Evolutionary conservation across 2,113 vertebrate genomes (phyloP).

Genomic region (Cnemophilus loriae): DNA sequence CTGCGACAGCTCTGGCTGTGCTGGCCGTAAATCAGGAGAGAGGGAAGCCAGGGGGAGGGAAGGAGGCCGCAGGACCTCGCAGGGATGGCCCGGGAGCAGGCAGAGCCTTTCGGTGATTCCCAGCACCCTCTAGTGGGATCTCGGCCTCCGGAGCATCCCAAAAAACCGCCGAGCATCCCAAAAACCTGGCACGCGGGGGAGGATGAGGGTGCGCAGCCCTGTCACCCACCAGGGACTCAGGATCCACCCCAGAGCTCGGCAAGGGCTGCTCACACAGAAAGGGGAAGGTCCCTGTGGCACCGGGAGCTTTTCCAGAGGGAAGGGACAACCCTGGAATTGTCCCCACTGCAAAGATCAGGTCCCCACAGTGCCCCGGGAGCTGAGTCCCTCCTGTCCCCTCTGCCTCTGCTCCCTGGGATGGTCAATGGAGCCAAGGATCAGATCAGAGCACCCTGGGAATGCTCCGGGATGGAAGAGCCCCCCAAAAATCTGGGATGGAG

Average conservation of each 20-base stretch:
- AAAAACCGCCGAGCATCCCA: not conserved
- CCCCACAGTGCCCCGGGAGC: too few species aligned
- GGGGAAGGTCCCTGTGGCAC: not conserved
- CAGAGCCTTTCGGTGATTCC: not conserved
- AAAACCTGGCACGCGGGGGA: rapidly evolving
- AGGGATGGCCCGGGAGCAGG: not conserved
- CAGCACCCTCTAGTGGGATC: constrained; percentile 37
- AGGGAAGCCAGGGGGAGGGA: not conserved
- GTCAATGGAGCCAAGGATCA: rapidly evolving
- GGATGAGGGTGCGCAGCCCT: not conserved
- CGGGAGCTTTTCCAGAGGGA: not conserved
- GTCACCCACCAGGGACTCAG: not conserved
- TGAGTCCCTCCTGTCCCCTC: not conserved
- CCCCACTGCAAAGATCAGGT: not conserved
- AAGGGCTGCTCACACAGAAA: rapidly evolving
- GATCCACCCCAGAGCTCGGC: not conserved
- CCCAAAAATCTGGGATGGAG: rapidly evolving
- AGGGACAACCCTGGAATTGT: not conserved
- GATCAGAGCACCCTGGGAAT: not conserved
- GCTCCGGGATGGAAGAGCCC: not conserved
- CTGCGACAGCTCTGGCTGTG: not conserved
- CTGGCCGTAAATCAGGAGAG: not conserved
- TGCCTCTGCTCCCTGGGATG: not conserved
- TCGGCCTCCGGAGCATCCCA: not conserved
- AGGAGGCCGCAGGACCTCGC: not conserved